Evolutionary conservation across 2,113 vertebrate genomes (phyloP).

Genomic region (Grallaria varia): DNA sequence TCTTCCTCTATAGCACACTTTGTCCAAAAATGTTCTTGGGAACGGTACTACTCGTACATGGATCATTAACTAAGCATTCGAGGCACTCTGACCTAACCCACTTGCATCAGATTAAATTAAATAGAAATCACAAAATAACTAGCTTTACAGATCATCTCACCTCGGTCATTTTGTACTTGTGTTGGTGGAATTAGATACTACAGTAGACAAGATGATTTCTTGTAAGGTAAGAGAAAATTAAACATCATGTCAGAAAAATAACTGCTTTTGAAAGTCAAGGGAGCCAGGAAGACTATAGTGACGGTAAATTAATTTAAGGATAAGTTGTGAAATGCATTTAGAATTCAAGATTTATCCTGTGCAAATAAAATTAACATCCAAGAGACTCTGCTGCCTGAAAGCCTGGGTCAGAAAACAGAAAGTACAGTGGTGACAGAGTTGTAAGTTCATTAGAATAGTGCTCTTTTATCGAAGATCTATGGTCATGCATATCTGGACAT

Average conservation of each 20-base stretch:
- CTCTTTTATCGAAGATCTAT: neutral
- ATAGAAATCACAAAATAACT: slow-evolving; percentile 11
- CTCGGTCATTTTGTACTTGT: neutral
- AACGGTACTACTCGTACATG: neutral
- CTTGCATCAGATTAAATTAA: neutral
- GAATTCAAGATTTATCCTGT: neutral
- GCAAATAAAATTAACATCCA: neutral
- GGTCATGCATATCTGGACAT: neutral
- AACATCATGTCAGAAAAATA: neutral
- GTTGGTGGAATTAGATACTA: neutral
- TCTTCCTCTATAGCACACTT: neutral
- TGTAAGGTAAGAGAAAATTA: neutral
- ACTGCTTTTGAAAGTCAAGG: neutral
- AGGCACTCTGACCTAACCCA: neutral
- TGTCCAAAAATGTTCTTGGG: neutral
- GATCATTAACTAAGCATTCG: neutral
- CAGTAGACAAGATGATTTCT: neutral
- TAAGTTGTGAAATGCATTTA: neutral
- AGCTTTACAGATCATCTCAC: neutral
- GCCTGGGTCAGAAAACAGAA: neutral
- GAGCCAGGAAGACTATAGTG: neutral
- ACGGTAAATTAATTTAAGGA: neutral
- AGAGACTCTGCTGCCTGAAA: neutral
- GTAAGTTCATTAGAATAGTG: neutral
- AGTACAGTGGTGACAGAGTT: neutral